phyloP scores from a whole-genome alignment of 2,888 invertebrate genomes.

The Argyresthia albistria region DNA sequence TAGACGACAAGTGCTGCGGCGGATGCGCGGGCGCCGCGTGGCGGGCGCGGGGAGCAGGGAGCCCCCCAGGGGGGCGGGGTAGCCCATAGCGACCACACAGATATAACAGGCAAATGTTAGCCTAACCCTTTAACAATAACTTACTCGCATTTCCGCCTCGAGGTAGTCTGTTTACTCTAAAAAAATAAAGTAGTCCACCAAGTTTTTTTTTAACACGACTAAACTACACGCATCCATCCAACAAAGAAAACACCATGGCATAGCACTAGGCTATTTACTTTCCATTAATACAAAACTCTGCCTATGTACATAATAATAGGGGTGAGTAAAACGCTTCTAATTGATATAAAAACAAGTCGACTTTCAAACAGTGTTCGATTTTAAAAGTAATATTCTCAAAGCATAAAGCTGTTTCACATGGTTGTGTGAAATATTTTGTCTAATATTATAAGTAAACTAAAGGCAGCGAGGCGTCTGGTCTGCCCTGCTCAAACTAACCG shows the following conservation, averaged over 20 bases:
- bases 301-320: constrained; percentile 36
- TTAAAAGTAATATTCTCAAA: constrained; percentile 66
- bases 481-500: constrained; percentile 4
- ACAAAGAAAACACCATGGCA: constrained; percentile 27
- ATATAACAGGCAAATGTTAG: constrained; percentile 30
- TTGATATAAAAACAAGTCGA: constrained; percentile 65
- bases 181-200: constrained; percentile 60
- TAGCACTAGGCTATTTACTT: constrained; percentile 36
- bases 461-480: constrained; percentile 23
- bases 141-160: constrained; percentile 7
- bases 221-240: constrained; percentile 20
- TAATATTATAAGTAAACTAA: constrained; percentile 72
- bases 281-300: constrained; percentile 36
- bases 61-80: too few species aligned
- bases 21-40: neutral
- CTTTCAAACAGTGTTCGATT: constrained; percentile 54
- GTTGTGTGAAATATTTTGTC: constrained; percentile 69
- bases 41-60: neutral
- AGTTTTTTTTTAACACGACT: constrained; percentile 54
- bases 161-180: constrained; percentile 23
- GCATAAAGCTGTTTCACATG: constrained; percentile 69
- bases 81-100: constrained; percentile 7
- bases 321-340: constrained; percentile 62
- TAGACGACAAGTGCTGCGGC: neutral
- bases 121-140: constrained; percentile 37